Evolutionary conservation across 2,797 vertebrate species (phyloP), one percentile per base, ranked within the genome.

Genomic region (Trachurus trachurus): DNA sequence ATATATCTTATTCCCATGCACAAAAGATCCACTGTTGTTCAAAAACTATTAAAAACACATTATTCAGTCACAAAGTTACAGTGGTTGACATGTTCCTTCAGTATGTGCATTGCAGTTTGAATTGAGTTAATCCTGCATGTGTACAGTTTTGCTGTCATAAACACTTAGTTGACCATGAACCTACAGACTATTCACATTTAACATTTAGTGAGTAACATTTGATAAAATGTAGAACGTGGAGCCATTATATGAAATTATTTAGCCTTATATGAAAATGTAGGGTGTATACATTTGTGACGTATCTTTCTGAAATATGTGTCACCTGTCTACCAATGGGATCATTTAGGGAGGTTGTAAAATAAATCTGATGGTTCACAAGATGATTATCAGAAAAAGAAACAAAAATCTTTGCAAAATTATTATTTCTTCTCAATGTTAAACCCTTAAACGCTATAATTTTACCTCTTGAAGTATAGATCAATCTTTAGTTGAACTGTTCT

Each of bases 121-220:
- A 66, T 63, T 58, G 31, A 31, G 50, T n/a, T 12, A 71, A 63
- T 76, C 44, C 17, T 63, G 37, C 57, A 67, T 37, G 71, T 37
- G 34, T 58, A 81, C 61, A 66, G 13, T 2, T 44, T 45, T n/a
- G 42, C n/a, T 61, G 58, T 45, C 72, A 26, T 22, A 53, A 64
- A 67, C 39, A 64, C 52, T 22, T 22, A 16, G 9, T 21, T 47
- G 39, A 8, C 11, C 39, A 56, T 60, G 34, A 45, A 5, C 15
- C 8, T 2, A 6, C 22, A 26, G 11, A 16, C 61, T 61, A 15
- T 53, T 12, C 52, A 53, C 52, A 34, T 34, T 34, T 34, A 37
- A 37, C 52, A 53, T 26, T 26, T 26, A 22, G 5, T 26, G 21
- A 8, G 13, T 29, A 29, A 54, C 22, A 54, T 29, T 8, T 37